Conservation (phyloP, 2,888 invertebrate species). For the Atrina japonica region DNA sequence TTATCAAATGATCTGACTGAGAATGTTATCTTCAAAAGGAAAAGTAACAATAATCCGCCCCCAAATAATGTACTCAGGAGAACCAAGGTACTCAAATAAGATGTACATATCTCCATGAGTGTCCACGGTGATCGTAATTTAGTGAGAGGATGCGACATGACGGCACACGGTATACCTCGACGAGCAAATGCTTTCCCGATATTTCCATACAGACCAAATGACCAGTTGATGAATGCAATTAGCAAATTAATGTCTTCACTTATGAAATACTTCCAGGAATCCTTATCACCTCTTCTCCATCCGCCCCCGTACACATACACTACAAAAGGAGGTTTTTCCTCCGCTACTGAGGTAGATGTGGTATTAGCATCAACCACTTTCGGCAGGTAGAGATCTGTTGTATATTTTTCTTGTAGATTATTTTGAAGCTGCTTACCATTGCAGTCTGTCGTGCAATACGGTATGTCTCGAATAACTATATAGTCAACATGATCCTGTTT, state of each 20-base stretch:
- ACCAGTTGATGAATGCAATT: constrained; percentile 49
- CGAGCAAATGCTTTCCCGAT: constrained; percentile 58
- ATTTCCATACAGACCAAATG: constrained; percentile 54
- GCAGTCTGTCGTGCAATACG: neutral
- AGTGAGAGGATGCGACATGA: constrained; percentile 64
- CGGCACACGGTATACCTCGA: constrained; percentile 61
- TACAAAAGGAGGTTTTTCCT: constrained; percentile 49
- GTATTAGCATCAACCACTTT: too few species aligned
- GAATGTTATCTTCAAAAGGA: too few species aligned
- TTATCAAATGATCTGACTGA: too few species aligned
- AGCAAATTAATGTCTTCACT: constrained; percentile 63
- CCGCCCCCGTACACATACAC: constrained; percentile 70
- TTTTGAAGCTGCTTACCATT: neutral
- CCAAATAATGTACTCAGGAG: constrained; percentile 25
- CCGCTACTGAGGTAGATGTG: too few species aligned
- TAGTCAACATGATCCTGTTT: neutral
- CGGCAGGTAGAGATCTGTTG: constrained; percentile 2
- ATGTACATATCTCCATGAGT: constrained; percentile 54
- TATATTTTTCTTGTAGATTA: neutral
- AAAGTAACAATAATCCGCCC: too few species aligned
- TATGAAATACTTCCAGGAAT: constrained; percentile 63
- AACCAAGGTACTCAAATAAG: constrained; percentile 47
- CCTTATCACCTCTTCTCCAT: constrained; percentile 64
- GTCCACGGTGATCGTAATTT: constrained; percentile 46
- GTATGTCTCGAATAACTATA: neutral